Evolutionary conservation across 2,113 vertebrate genomes (phyloP), one percentile per base, ranked within the genome.

Genomic region (Manacus vitellinus): DNA sequence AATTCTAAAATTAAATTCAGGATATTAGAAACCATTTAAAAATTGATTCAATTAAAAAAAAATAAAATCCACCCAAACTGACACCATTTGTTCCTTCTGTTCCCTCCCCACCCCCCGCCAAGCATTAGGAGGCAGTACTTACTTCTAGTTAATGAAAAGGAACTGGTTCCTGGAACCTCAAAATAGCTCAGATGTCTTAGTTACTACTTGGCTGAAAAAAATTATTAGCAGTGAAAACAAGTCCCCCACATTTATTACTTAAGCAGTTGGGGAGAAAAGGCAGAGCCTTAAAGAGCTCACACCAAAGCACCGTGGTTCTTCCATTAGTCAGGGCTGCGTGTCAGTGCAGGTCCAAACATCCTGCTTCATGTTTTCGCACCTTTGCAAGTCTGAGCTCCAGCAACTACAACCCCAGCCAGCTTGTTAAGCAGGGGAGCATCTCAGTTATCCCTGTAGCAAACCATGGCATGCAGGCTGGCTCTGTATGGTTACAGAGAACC

Each of bases 201-300:
- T 59, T 76, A 79, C 46, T 49, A 71, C 67, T 80, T 94, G 91
- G 89, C 86, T 86, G 47, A 72, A 94, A 73, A 72, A 83, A 82
- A 91, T 28, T 62, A 90, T 91, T 88, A 93, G 90, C 72, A 90
- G 52, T 33, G 33, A 92, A 94, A 90, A 93, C 88, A 94, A 93
- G 79, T 56, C 88, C 90, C 78, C 62, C 0, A 0, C 31, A 8
- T 76, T 56, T 68, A 78, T 97, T 93, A 93, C 85, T 88, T 55
- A 63, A 92, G 76, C 85, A 82, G 62, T 0, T 41, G 87, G 31
- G 9, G 84, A 96, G 82, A 79, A 68, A 68, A 77, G 88, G 61
- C 90, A 84, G 86, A 88, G 55, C 39, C 73, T 67, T 43, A 10
- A 46, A 78, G 85, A 81, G 63, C 54, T 75, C 83, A 75, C 68